A percentile compares a stretch with the other conserved stretches of the same genome.
These are phyloP conservation scores for Patella caerulea DNA, from an alignment of 2,888 invertebrate genomes.

Conservation along the genomic window DNA sequence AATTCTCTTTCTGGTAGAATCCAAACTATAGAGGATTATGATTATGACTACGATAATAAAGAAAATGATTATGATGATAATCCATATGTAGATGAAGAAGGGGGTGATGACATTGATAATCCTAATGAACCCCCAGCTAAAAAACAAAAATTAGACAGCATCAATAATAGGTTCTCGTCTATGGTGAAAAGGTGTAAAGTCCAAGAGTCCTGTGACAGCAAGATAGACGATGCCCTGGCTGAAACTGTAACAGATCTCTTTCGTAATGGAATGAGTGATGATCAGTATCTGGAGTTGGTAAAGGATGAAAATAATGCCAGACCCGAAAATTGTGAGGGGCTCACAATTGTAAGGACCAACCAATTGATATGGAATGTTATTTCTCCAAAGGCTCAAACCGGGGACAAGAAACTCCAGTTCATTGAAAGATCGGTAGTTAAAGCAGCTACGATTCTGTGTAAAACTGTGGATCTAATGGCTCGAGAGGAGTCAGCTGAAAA, in stretches of 20 bases:
- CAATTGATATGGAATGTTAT: constrained; percentile 30
- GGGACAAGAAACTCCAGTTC: too few species aligned
- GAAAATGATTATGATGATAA: too few species aligned
- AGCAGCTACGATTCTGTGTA: constrained; percentile 29
- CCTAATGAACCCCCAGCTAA: too few species aligned
- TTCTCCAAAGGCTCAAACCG: constrained; percentile 6
- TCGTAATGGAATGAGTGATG: constrained; percentile 29
- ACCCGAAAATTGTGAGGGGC: constrained; percentile 31
- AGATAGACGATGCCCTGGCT: constrained; percentile 26
- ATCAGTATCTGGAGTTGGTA: constrained; percentile 23
- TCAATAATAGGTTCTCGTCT: constrained; percentile 10
- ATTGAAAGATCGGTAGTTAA: constrained; percentile 27
- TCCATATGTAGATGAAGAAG: too few species aligned
- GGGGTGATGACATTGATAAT: too few species aligned
- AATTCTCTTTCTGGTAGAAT: too few species aligned
- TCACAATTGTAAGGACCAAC: constrained; percentile 24
- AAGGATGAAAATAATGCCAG: constrained; percentile 28
- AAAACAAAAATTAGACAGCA: too few species aligned
- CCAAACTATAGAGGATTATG: too few species aligned
- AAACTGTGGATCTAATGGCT: constrained; percentile 30
- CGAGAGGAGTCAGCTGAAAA: constrained; percentile 20
- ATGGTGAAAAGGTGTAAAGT: constrained; percentile 29
- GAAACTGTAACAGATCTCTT: constrained; percentile 30
- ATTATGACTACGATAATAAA: constrained; percentile 10
- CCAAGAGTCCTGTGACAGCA: constrained; percentile 21